Conservation (phyloP, 2,888 invertebrate species). For the Kuschelorhynchus macadamiae region DNA sequence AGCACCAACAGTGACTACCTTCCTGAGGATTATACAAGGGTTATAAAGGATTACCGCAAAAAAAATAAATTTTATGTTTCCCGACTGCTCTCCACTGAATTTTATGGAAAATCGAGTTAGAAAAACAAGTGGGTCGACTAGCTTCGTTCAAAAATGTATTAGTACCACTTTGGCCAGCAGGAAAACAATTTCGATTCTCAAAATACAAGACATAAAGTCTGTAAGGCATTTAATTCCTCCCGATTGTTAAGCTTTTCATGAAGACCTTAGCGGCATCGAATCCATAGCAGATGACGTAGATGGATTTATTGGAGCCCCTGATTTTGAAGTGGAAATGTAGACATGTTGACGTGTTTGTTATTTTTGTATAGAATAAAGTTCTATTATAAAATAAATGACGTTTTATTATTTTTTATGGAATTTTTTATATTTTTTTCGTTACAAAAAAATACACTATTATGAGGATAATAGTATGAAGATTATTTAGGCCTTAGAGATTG, state of each 20-base stretch:
- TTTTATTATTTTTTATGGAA: no score
- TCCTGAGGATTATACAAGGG: background rate
- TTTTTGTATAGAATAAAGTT: background rate
- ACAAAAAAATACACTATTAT: no score
- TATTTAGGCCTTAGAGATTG: no score
- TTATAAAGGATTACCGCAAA: background rate
- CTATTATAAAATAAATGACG: no score
- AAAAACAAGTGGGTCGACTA: no score
- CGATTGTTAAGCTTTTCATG: constrained; percentile 19
- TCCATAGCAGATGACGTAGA: constrained; percentile 9
- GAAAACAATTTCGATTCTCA: no score
- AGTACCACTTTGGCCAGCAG: constrained; percentile 1
- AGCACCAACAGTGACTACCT: background rate
- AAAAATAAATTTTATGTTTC: no score
- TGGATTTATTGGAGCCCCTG: constrained; percentile 20
- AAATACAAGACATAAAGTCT: constrained; percentile 27
- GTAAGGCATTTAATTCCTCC: constrained; percentile 20
- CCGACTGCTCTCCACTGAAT: no score
- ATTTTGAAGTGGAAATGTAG: constrained; percentile 16
- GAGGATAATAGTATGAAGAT: no score
- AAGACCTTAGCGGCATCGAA: constrained; percentile 9
- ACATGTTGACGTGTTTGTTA: background rate
- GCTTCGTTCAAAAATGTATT: no score
- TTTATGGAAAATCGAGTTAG: no score
- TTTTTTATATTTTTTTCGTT: no score